These are phyloP conservation scores for Mesoclemmys tuberculata DNA, from an alignment of 2,113 vertebrate species.

Conservation along the genomic window DNA sequence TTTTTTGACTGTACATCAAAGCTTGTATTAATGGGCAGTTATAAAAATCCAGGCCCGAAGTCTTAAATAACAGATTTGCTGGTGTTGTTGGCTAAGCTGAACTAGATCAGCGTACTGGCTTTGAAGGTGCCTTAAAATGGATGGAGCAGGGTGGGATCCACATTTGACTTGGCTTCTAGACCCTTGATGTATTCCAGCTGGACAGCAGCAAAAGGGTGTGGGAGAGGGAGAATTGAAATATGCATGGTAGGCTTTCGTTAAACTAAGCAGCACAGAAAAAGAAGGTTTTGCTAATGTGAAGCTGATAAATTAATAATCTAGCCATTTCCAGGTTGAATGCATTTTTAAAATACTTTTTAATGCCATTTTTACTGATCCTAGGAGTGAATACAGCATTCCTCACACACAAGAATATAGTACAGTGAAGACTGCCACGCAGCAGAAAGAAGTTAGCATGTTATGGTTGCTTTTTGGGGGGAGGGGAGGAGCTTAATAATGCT, in stretches of 20 bases:
- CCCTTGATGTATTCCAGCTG: slow-evolving; percentile 81
- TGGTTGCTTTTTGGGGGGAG: background rate
- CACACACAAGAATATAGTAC: slow-evolving; percentile 3
- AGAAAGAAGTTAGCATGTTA: background rate
- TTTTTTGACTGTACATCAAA: slow-evolving; percentile 75
- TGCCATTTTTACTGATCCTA: slow-evolving; percentile 41
- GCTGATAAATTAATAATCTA: slow-evolving; percentile 38
- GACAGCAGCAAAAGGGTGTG: slow-evolving; percentile 66
- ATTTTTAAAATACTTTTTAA: slow-evolving; percentile 16
- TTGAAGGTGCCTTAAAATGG: slow-evolving; percentile 83
- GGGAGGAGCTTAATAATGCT: background rate
- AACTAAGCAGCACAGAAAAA: slow-evolving; percentile 59
- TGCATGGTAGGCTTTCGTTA: slow-evolving; percentile 49
- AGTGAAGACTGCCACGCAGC: background rate
- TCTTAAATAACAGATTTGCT: slow-evolving; percentile 77
- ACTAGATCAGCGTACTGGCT: slow-evolving; percentile 69
- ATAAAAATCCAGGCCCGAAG: slow-evolving; percentile 72
- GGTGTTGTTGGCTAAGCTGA: slow-evolving; percentile 72
- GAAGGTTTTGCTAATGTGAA: slow-evolving; percentile 44
- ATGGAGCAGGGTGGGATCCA: slow-evolving; percentile 79
- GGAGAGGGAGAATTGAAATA: slow-evolving; percentile 56
- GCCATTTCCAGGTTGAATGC: slow-evolving; percentile 1
- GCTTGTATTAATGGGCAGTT: slow-evolving; percentile 73
- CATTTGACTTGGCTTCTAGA: slow-evolving; percentile 79
- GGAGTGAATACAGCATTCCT: slow-evolving; percentile 39